A percentile compares a stretch with the other conserved stretches of the same genome.
Evolutionary conservation across 2,797 vertebrate species (phyloP).

Genomic region (Prunella strophiata): DNA sequence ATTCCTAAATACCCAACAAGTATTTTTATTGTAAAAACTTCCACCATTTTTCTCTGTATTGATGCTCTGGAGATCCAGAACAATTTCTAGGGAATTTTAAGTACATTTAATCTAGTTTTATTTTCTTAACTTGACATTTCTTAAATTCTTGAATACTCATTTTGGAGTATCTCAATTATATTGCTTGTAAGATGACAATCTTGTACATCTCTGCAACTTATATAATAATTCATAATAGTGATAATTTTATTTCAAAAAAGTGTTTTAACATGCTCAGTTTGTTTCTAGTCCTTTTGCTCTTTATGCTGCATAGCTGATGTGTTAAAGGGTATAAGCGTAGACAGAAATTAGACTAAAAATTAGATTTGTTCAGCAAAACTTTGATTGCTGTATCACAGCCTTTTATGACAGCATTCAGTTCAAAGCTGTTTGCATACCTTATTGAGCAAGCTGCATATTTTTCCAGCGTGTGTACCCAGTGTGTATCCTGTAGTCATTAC

Average conservation of each 20-base stretch:
- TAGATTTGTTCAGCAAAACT: slow-evolving; percentile 18
- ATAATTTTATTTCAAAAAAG: neutral
- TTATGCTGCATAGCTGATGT: neutral
- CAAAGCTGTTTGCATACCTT: slow-evolving; percentile 52
- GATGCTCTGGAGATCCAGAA: neutral
- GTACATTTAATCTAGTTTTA: neutral
- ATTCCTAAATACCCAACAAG: neutral
- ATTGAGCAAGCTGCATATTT: slow-evolving; percentile 52
- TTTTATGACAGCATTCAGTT: neutral
- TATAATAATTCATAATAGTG: neutral
- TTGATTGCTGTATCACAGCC: slow-evolving; percentile 34
- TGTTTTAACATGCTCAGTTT: neutral
- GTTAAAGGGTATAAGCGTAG: neutral
- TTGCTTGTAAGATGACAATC: neutral
- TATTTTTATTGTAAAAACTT: neutral
- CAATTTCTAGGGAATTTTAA: neutral
- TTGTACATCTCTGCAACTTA: neutral
- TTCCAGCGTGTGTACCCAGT: neutral
- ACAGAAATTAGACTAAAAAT: slow-evolving; percentile 5
- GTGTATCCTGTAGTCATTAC: slow-evolving; percentile 40
- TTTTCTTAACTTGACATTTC: neutral
- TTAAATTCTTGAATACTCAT: neutral
- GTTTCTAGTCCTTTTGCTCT: neutral
- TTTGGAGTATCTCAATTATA: neutral
- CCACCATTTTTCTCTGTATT: neutral